A percentile compares a stretch with the other conserved stretches of the same genome.
phyloP scores from a whole-genome alignment of 2,888 invertebrate genomes.

The Steinernema carpocapsae region DNA sequence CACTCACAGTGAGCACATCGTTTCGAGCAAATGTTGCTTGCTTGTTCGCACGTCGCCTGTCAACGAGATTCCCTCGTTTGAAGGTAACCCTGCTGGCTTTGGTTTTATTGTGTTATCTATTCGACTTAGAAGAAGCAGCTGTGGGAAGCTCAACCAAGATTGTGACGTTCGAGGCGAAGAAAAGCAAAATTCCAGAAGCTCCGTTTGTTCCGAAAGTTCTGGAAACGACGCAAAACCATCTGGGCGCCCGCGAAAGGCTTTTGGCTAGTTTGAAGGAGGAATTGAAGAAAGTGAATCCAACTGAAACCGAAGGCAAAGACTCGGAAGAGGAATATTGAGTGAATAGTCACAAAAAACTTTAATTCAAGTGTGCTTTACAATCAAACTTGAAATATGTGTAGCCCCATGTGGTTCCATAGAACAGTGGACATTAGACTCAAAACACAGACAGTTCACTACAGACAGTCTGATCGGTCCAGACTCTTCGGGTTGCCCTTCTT shows the following conservation, averaged over 20 bases:
- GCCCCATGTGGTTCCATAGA: too few relatives aligned
- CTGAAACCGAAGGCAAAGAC: not conserved
- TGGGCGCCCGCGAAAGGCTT: conserved; percentile 44
- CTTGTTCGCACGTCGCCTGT: not conserved
- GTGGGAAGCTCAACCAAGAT: not conserved
- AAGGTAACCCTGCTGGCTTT: too few relatives aligned
- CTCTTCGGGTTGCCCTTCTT: too few relatives aligned
- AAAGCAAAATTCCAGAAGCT: conserved; percentile 10
- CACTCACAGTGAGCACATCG: conserved; percentile 10
- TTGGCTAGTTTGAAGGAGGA: conserved; percentile 51
- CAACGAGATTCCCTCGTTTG: not conserved
- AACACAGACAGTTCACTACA: too few relatives aligned
- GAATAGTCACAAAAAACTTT: too few relatives aligned
- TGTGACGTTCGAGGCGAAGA: not conserved
- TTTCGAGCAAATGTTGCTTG: not conserved
- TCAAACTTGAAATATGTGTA: too few relatives aligned
- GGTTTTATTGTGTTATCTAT: too few relatives aligned
- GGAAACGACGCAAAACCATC: not conserved
- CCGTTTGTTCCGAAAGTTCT: conserved; percentile 23
- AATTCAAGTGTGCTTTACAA: too few relatives aligned
- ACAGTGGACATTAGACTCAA: too few relatives aligned
- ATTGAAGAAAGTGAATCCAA: conserved; percentile 40
- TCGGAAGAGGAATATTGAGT: too few relatives aligned
- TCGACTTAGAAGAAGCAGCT: conserved; percentile 13
- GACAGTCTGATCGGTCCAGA: too few relatives aligned